Evolutionary conservation across 2,888 invertebrate genomes (phyloP), one percentile per base, ranked within the genome.

Genomic region (Deroplatys truncata): DNA sequence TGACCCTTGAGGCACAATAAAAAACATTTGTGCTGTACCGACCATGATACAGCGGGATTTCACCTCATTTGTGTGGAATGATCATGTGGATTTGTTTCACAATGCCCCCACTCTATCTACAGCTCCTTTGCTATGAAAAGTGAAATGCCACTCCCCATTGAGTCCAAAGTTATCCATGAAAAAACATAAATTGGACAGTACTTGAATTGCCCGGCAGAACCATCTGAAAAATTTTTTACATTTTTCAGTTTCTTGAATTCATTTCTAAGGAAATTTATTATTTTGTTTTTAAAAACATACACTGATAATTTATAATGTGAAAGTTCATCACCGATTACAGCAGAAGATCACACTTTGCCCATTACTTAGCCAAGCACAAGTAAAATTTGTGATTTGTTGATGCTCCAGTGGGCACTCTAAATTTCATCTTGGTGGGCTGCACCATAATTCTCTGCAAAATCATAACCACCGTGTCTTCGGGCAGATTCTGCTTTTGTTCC

Each of bases 111-210:
- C 85, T 31, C 49, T 16, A 43, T 35, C 35, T 31, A n/a, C n/a
- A n/a, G n/a, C n/a, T n/a, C n/a, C n/a, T n/a, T n/a, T n/a, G n/a
- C n/a, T n/a, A 85, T 35, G 85, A 85, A 2, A 85, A 35, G 7
- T 85, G 85, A 31, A 85, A 85, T 85, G 85, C 85, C 85, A 85
- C 29, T 85, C 85, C 35, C 85, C 85, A 85, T 43, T 31, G 9
- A 85, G 29, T 28, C 35, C 85, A 85, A 85, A 85, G 49, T 85
- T 31, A 85, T 85, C 85, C 7, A 84, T 89, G 29, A 20, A 88
- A 82, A 89, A 88, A 83, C 31, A 84, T 89, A 88, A 91, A 90
- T 82, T 85, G 72, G 82, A 82, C n/a, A 89, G 28, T 49, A 88
- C 89, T 89, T 56, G 28, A 82, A 35, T 85, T 85, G 9, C 25